Conservation (phyloP, 2,113 vertebrate species). For the Megaceryle torquata region DNA sequence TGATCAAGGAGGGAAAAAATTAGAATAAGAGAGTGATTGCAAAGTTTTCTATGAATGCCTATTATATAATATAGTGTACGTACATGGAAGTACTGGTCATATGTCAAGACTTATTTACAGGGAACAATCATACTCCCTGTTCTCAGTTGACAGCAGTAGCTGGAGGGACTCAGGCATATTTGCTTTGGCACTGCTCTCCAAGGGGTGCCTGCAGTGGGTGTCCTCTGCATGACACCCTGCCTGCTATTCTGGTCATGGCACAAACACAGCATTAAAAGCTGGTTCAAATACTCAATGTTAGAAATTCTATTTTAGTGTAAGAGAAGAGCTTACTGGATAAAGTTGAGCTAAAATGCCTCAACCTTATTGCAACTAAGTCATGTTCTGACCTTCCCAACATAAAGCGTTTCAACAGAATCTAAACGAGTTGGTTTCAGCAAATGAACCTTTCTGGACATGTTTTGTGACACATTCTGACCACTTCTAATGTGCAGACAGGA, state of each 20-base stretch:
- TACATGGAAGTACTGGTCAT: neutral
- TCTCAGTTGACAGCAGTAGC: slow-evolving; percentile 44
- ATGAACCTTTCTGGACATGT: neutral
- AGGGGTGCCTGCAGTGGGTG: slow-evolving; percentile 15
- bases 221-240: slow-evolving; percentile 46
- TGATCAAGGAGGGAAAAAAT: neutral
- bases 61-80: neutral
- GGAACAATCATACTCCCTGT: neutral
- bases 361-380: neutral
- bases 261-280: neutral
- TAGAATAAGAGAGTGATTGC: neutral
- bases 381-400: neutral
- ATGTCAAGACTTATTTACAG: slow-evolving; percentile 48
- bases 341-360: neutral
- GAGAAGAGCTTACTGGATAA: neutral
- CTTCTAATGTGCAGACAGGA: neutral
- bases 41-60: slow-evolving; percentile 30
- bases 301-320: neutral
- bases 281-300: neutral
- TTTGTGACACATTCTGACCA: neutral
- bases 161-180: slow-evolving; percentile 20
- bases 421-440: neutral
- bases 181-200: slow-evolving; percentile 17
- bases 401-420: neutral
- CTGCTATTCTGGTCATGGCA: slow-evolving; percentile 19